Conservation (phyloP, 2,797 vertebrate genomes). For the Natrix natrix region DNA sequence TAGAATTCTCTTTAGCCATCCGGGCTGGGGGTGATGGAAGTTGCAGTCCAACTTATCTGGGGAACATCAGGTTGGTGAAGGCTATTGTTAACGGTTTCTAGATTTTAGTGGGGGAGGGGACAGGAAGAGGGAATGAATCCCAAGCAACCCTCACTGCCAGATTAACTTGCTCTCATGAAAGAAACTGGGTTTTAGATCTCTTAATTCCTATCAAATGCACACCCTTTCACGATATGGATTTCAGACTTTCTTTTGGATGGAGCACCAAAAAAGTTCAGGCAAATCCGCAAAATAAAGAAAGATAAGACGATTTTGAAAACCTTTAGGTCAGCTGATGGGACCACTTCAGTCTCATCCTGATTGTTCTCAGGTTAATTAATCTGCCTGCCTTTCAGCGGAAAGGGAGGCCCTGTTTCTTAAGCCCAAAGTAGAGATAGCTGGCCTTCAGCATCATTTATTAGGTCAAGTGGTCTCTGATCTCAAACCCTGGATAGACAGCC, state of each 20-base stretch:
- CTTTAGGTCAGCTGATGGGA: background rate
- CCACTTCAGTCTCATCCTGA: background rate
- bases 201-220: background rate
- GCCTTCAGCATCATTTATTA: background rate
- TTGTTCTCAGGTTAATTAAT: background rate
- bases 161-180: background rate
- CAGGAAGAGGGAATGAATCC: background rate
- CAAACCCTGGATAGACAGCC: constrained; percentile 7
- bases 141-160: background rate
- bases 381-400: background rate
- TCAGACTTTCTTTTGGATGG: background rate
- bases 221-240: background rate
- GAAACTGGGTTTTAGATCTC: background rate
- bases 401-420: background rate
- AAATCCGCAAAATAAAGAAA: background rate
- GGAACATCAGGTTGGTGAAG: background rate
- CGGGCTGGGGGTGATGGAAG: background rate
- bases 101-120: background rate
- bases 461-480: constrained; percentile 6
- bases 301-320: background rate
- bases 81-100: background rate
- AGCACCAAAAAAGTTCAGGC: background rate
- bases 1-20: background rate
- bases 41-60: background rate
- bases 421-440: background rate